These are phyloP conservation scores for Microcebus lehilahytsara DNA, from an alignment of 2,113 vertebrate species.

Conservation along the genomic window DNA sequence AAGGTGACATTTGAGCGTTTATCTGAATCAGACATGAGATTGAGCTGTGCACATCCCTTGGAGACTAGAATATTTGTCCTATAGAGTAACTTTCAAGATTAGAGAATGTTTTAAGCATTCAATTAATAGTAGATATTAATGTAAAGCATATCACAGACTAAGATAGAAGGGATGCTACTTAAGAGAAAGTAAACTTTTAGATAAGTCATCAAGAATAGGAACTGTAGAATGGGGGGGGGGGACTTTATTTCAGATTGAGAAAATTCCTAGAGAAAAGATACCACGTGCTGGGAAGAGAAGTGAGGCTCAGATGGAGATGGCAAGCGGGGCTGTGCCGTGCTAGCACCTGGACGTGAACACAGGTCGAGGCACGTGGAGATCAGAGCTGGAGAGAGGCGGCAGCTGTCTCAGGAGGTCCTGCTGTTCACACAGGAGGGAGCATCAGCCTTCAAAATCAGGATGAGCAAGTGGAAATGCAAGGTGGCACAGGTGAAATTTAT, in stretches of 20 bases:
- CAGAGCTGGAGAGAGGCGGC: not conserved
- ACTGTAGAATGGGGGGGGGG: not conserved
- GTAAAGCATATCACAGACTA: not conserved
- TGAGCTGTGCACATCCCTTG: not conserved
- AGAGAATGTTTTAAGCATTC: not conserved
- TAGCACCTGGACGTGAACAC: fast-evolving
- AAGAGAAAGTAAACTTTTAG: not conserved
- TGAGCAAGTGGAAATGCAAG: not conserved
- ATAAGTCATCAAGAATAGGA: not conserved
- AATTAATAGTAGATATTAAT: not conserved
- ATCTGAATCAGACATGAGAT: not conserved
- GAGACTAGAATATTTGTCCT: not conserved
- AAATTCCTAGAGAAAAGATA: not conserved
- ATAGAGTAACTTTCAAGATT: not conserved
- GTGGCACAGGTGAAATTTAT: not conserved
- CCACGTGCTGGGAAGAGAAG: too few relatives aligned
- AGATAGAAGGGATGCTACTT: not conserved
- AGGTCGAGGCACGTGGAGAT: fast-evolving
- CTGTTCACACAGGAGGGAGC: fast-evolving
- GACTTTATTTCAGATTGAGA: not conserved
- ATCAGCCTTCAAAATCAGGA: not conserved
- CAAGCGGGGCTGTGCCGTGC: fast-evolving
- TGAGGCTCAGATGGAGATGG: fast-evolving
- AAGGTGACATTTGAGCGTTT: not conserved
- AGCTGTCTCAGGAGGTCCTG: fast-evolving